Conservation (phyloP, 2,888 invertebrate species). For the Acanthopleura granulata region DNA sequence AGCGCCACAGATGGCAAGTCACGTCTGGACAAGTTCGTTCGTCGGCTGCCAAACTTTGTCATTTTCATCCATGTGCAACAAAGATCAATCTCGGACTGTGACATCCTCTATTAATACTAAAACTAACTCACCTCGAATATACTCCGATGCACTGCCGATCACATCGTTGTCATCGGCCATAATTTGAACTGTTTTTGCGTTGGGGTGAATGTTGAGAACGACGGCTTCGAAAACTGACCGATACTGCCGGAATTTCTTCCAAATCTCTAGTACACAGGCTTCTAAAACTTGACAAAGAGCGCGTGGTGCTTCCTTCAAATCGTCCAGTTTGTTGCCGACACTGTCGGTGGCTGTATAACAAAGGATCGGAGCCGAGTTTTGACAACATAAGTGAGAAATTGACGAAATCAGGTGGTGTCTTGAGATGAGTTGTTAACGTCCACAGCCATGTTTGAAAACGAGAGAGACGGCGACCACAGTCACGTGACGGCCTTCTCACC, state of each 20-base stretch:
- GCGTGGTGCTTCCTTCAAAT: background rate
- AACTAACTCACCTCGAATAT: conserved; percentile 64
- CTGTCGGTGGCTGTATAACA: background rate
- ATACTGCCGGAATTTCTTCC: background rate
- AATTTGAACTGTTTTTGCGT: conserved; percentile 27
- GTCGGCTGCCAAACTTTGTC: too few species aligned
- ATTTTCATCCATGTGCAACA: too few species aligned
- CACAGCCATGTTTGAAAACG: conserved; percentile 60
- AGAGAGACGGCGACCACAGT: conserved; percentile 37
- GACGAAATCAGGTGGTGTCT: background rate
- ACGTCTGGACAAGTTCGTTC: too few species aligned
- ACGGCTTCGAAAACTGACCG: background rate
- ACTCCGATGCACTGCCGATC: conserved; percentile 69
- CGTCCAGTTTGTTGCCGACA: conserved; percentile 11
- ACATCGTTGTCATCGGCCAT: conserved; percentile 68
- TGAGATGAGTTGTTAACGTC: background rate
- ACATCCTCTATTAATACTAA: background rate
- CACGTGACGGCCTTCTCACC: conserved; percentile 39
- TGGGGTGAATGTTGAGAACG: background rate
- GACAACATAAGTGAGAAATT: conserved; percentile 12
- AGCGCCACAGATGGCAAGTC: too few species aligned
- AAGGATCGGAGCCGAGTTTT: background rate
- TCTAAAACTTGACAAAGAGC: background rate
- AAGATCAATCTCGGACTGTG: too few species aligned
- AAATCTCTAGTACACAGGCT: background rate